Conservation (phyloP, 2,113 vertebrate species). For the Eonycteris spelaea region DNA sequence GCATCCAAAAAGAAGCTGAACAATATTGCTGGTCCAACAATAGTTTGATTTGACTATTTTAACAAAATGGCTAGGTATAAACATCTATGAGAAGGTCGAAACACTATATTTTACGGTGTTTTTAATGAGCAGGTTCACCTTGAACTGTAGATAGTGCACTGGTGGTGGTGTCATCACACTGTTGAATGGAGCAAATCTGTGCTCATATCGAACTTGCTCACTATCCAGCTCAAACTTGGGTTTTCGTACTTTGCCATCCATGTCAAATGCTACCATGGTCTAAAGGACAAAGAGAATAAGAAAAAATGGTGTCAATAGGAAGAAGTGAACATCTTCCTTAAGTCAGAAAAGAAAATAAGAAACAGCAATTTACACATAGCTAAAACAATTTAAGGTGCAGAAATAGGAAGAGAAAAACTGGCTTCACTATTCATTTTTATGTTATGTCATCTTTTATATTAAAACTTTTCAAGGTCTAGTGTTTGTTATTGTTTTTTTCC, state of each 20-base stretch:
- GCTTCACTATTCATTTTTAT: background rate
- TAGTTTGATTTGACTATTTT: background rate
- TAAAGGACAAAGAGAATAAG: slow-evolving; percentile 65
- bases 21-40: background rate
- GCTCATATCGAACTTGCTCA: slow-evolving; percentile 98
- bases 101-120: background rate
- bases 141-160: slow-evolving; percentile 98
- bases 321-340: background rate
- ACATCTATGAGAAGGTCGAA: background rate
- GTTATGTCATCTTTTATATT: background rate
- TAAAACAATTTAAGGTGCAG: background rate
- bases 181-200: slow-evolving; percentile 98
- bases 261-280: slow-evolving; percentile 99
- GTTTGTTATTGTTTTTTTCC: background rate
- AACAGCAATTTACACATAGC: background rate
- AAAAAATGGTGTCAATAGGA: background rate
- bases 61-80: background rate
- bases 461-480: background rate
- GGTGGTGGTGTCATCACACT: slow-evolving; percentile 98
- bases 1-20: background rate
- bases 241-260: slow-evolving; percentile 98
- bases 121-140: slow-evolving; percentile 82
- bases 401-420: slow-evolving; percentile 23
- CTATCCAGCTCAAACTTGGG: slow-evolving; percentile 99
- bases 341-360: background rate